Base-by-base conservation (phyloP, 92 coral and sea anemone species). In the Epizoanthus rinbou region DNA sequence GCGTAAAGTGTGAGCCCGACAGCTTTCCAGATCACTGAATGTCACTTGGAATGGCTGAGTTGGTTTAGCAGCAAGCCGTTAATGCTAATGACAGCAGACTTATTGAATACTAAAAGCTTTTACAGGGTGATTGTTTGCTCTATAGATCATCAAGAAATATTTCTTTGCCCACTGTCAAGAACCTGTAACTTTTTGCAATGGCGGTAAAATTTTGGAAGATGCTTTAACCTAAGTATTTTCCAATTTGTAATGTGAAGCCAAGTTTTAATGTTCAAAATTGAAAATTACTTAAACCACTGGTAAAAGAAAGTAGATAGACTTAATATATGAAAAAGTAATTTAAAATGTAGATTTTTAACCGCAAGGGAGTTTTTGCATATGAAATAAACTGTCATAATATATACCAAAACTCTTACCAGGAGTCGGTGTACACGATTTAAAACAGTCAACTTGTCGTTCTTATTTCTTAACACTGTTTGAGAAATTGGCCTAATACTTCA, bases 81-180 rank as follows among this genome's bases (percentile, higher is more conserved):
- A 71, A 71, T 71, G 76, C 76, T 71, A 71, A 71, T 71, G 76
- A 71, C 45, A 43, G 76, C 57, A 47, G 8, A 6, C 57, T 71
- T 45, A 43, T 43, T 71, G 76, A 71, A 71, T 71, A 47, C 76
- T 71, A 71, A 71, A 71, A 71, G 75, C 75, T 47, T 66, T 71
- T 71, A 45, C 75, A 43, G 8, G 31, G 3, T 6, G 22, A 56
- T 43, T 71, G 76, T 71, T 71, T 71, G 57, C 18, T 71, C 50
- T n/a, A 71, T 14, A 71, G 45, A 71, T 39, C 45, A 19, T 47
- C 54, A 47, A 11, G 50, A 47, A 47, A 8, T 47, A 47, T 47
- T 47, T 47, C 54, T 71, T 45, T 71, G 23, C 58, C 19, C 31
- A 71, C 76, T 31, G 76, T 18, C 76, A 33, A 45, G 23, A 71